These are phyloP conservation scores for Graptemys geographica DNA, from an alignment of 2,797 vertebrate genomes.

Conservation along the genomic window DNA sequence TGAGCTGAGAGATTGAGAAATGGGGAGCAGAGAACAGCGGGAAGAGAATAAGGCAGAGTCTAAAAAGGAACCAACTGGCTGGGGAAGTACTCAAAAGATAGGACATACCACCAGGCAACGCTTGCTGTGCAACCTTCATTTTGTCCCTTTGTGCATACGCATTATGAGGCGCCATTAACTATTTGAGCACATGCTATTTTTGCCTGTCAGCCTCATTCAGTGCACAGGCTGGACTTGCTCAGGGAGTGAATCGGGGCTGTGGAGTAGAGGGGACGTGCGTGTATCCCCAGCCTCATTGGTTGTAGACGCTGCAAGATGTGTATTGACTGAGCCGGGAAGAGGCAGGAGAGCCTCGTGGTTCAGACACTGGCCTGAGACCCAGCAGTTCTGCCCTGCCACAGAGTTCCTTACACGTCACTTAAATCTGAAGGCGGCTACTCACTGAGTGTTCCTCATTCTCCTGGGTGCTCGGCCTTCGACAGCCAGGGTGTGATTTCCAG, in stretches of 20 bases:
- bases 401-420: not conserved
- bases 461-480: fast-evolving
- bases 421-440: not conserved
- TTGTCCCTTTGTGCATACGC: not conserved
- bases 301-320: not conserved
- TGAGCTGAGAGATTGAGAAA: not conserved
- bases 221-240: not conserved
- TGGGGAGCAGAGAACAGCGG: not conserved
- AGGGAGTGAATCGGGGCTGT: not conserved
- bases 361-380: not conserved
- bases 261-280: not conserved
- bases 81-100: fast-evolving
- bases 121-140: not conserved
- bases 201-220: not conserved
- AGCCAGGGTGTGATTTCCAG: not conserved
- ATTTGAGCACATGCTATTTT: fast-evolving
- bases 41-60: not conserved
- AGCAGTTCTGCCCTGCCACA: not conserved
- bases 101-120: fast-evolving
- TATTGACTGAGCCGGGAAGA: not conserved
- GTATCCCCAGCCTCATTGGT: not conserved
- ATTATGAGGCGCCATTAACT: not conserved
- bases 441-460: fast-evolving
- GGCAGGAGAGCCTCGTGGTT: not conserved
- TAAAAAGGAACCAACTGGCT: not conserved